phyloP scores from a whole-genome alignment of 2,797 vertebrate genomes.

The Taenioides sp. region DNA sequence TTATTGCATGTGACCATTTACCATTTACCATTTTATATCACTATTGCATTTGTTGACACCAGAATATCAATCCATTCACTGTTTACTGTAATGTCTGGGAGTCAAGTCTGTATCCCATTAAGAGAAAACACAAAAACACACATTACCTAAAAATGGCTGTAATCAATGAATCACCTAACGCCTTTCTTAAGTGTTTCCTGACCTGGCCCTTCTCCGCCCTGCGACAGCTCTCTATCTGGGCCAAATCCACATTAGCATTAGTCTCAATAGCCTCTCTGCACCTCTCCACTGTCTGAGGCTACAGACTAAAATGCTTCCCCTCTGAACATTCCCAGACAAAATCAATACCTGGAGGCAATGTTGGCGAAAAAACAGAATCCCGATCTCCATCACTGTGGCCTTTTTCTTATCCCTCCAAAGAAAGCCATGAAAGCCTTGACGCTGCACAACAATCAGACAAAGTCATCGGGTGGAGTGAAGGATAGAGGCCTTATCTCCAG shows the following conservation, averaged over 20 bases:
- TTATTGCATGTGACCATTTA: too few species aligned
- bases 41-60: neutral
- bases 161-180: slow-evolving; percentile 50
- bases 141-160: slow-evolving; percentile 12
- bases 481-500: slow-evolving; percentile 57
- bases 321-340: slow-evolving; percentile 77
- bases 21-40: too few species aligned
- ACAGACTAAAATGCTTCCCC: slow-evolving; percentile 67
- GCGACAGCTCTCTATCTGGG: slow-evolving; percentile 42
- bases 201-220: slow-evolving; percentile 20
- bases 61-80: neutral
- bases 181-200: slow-evolving; percentile 44
- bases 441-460: slow-evolving; percentile 57
- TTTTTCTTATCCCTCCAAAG: slow-evolving; percentile 63
- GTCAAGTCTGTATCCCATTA: neutral
- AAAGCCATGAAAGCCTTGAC: slow-evolving; percentile 65
- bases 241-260: slow-evolving; percentile 57
- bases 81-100: neutral
- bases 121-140: neutral
- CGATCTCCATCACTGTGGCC: slow-evolving; percentile 72
- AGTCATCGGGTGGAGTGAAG: slow-evolving; percentile 69
- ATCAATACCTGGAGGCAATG: slow-evolving; percentile 74
- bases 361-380: slow-evolving; percentile 62
- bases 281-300: slow-evolving; percentile 52
- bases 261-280: slow-evolving; percentile 54